Evolutionary conservation across 2,888 invertebrate species (phyloP), one percentile per base, ranked within the genome.

Genomic region (Lathronympha strigana): DNA sequence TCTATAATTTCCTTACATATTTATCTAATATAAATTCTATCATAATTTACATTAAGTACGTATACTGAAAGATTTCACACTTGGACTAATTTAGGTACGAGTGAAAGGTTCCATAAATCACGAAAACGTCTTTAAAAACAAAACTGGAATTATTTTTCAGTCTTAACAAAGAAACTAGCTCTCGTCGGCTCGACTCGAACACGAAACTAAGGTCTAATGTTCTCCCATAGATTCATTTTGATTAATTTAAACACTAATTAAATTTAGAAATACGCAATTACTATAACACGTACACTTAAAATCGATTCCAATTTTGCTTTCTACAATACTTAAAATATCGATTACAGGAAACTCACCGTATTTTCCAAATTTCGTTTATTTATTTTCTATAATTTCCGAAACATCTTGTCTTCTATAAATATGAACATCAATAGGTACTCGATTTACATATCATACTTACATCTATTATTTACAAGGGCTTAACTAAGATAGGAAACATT

Each of bases 11-110:
- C 88, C 91, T 90, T 92, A 90, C 70, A 84, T 57, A 57, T 83
- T 89, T 88, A 90, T 89, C 90, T 91, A 90, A 87, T 92, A 91
- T 92, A 92, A 90, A 90, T 88, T 92, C 90, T 92, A 90, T 89
- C 80, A 79, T 84, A 89, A 87, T 89, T 91, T 91, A 91, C 87
- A 91, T 90, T 92, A 92, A 92, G 92, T 92, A 92, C 92, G 92
- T 92, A 92, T 92, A 92, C 92, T 86, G 92, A 92, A 90, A 90
- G 82, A 89, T 87, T 90, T 89, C 85, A 88, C 87, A 79, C 80
- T 88, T 88, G 88, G 87, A 89, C 88, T 89, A 88, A 86, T 84
- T 85, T 82, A 88, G 86, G 84, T 88, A 88, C 88, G 78, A 84
- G 83, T 80, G 83, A 84, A 81, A 77, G 73, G 77, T 78, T 75